phyloP scores from a whole-genome alignment of 2,797 vertebrate species.

The Kryptopterus vitreolus region DNA sequence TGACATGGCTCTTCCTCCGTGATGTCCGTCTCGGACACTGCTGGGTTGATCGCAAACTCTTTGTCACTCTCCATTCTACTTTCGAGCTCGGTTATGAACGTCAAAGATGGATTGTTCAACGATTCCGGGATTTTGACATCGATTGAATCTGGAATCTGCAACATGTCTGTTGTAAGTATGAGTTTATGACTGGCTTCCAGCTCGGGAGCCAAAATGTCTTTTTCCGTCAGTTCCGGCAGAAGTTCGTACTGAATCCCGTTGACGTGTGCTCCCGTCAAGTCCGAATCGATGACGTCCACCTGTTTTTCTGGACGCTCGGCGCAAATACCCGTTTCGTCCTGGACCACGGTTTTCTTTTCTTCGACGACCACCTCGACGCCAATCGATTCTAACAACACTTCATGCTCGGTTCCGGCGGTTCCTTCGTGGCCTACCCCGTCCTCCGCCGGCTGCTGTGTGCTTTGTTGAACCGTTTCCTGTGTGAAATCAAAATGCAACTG shows the following conservation, averaged over 20 bases:
- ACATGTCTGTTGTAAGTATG: constrained; percentile 25
- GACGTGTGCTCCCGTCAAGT: constrained; percentile 40
- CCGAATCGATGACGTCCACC: constrained; percentile 23
- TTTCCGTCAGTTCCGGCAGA: constrained; percentile 56
- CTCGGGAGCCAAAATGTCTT: constrained; percentile 32
- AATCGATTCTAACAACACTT: background rate
- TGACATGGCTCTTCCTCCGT: background rate
- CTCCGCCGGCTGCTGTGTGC: constrained; percentile 12
- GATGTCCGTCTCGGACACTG: background rate
- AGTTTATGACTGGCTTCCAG: constrained; percentile 20
- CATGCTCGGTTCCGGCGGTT: constrained; percentile 34
- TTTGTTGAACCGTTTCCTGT: constrained; percentile 30
- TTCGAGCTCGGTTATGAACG: constrained; percentile 29
- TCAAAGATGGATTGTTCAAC: background rate
- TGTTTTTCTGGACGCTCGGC: constrained; percentile 25
- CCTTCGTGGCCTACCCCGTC: constrained; percentile 33
- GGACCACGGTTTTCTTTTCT: constrained; percentile 28
- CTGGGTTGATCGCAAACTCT: background rate
- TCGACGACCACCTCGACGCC: constrained; percentile 39
- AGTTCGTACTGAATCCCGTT: constrained; percentile 61
- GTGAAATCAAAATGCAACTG: constrained; percentile 52
- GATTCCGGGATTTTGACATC: constrained; percentile 27
- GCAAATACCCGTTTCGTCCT: constrained; percentile 28
- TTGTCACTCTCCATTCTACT: background rate
- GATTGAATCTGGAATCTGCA: constrained; percentile 9